Evolutionary conservation across 2,113 vertebrate genomes (phyloP), one percentile per base, ranked within the genome.

Genomic region (Tylochromis polylepis): DNA sequence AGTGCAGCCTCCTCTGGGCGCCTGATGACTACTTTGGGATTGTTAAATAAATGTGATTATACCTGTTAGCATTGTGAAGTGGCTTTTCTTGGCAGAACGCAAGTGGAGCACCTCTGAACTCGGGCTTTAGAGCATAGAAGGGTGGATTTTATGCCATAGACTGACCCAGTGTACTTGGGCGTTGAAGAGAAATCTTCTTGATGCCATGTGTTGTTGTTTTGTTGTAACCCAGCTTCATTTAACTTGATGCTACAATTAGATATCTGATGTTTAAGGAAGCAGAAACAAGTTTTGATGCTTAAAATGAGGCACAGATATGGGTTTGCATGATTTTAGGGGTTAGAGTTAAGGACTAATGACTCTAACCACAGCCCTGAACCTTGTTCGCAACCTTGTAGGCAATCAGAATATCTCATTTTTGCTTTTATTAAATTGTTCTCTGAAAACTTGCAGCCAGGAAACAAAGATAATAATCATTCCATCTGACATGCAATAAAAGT

Each of bases 21-120:
- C 83, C 56, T 79, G 46, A 85, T 57, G 16, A 43, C 72, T 65
- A 72, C 92, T 91, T 34, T 75, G 91, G 92, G 87, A 91, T 87
- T 51, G 84, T 91, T 93, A 93, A 94, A 91, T 90, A 91, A 90
- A 92, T 85, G 82, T 84, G 92, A 93, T 95, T 90, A 92, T 85
- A 90, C 90, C 88, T 92, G 90, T 93, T 93, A 90, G 87, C 80
- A 3, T 27, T 22, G 81, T 72, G 77, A 85, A 89, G 65, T 41
- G 80, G n/a, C 81, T 87, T 84, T 80, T 79, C 59, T 55, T 31
- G 20, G 81, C 88, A 87, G 85, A 91, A 81, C 7, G 89, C 79
- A 94, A 91, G 94, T 91, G 87, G 14, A 51, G 55, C 87, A 83
- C 79, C 84, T 88, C 88, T 86, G 82, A 88, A 82, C 88, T 15